phyloP scores from a whole-genome alignment of 2,888 invertebrate genomes.

The Drosophila kanekoi region DNA sequence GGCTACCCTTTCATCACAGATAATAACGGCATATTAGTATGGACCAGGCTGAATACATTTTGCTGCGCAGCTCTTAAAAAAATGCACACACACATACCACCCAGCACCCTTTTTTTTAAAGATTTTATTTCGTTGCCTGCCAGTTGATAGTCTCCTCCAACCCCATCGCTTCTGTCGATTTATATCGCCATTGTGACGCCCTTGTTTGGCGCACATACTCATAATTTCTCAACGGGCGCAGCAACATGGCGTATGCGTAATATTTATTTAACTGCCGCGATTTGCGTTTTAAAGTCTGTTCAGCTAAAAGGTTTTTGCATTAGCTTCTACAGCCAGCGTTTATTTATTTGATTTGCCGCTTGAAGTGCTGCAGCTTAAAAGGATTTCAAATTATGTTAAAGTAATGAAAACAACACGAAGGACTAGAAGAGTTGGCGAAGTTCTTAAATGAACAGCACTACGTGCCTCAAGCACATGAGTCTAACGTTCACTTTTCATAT shows the following conservation, averaged over 20 bases:
- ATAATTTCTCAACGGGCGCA: slow-evolving; percentile 14
- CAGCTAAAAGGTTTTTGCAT: slow-evolving; percentile 37
- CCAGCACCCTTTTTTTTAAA: slow-evolving; percentile 32
- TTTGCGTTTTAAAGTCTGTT: slow-evolving; percentile 39
- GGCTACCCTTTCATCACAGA: slow-evolving; percentile 74
- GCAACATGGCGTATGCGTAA: slow-evolving; percentile 61
- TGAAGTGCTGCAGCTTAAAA: slow-evolving; percentile 34
- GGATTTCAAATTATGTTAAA: slow-evolving; percentile 20
- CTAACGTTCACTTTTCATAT: neutral
- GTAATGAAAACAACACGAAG: slow-evolving; percentile 3
- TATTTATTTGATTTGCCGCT: slow-evolving; percentile 36
- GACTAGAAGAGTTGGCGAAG: neutral
- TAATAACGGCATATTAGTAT: slow-evolving; percentile 72
- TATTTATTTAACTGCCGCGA: slow-evolving; percentile 61
- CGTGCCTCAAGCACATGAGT: neutral
- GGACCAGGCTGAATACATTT: slow-evolving; percentile 46
- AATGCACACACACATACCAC: neutral
- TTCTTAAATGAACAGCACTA: slow-evolving; percentile 1
- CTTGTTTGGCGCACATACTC: slow-evolving; percentile 22
- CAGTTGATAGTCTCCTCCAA: slow-evolving; percentile 39
- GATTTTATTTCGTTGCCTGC: slow-evolving; percentile 21
- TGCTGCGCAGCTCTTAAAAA: slow-evolving; percentile 35
- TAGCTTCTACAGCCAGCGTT: slow-evolving; percentile 13
- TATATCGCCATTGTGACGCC: slow-evolving; percentile 59
- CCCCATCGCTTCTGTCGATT: slow-evolving; percentile 52